Evolutionary conservation across 2,113 vertebrate species (phyloP).

Genomic region (Dermatemys mawii): DNA sequence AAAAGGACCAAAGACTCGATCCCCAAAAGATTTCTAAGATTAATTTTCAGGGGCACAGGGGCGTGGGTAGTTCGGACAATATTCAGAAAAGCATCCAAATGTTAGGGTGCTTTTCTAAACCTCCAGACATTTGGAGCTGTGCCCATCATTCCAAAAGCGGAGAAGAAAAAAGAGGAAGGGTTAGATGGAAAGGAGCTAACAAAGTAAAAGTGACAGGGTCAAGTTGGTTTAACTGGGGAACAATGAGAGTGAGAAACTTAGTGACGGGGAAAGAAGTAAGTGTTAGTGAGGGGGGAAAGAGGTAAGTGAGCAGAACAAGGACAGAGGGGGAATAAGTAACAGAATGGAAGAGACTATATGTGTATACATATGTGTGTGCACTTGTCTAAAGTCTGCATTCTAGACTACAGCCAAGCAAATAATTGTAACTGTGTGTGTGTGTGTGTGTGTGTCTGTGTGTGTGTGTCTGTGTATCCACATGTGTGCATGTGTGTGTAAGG

Average conservation of each 20-base stretch:
- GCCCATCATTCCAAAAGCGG: neutral
- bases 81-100: neutral
- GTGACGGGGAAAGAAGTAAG: neutral
- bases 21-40: neutral
- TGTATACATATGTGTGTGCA: neutral
- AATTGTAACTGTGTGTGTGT: neutral
- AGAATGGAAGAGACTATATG: neutral
- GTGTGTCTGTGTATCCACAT: neutral
- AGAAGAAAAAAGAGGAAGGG: neutral
- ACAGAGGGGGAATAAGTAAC: neutral
- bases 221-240: neutral
- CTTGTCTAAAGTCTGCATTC: neutral
- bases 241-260: neutral
- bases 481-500: neutral
- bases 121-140: neutral
- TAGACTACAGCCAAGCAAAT: neutral
- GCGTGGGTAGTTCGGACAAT: neutral
- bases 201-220: neutral
- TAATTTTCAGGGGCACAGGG: neutral
- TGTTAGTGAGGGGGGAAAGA: no score
- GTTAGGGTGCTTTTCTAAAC: neutral
- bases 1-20: neutral
- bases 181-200: neutral
- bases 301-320: neutral
- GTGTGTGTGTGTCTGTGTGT: no score